phyloP scores from a whole-genome alignment of 2,797 vertebrate species.

The Pyrrhura leucotis region DNA sequence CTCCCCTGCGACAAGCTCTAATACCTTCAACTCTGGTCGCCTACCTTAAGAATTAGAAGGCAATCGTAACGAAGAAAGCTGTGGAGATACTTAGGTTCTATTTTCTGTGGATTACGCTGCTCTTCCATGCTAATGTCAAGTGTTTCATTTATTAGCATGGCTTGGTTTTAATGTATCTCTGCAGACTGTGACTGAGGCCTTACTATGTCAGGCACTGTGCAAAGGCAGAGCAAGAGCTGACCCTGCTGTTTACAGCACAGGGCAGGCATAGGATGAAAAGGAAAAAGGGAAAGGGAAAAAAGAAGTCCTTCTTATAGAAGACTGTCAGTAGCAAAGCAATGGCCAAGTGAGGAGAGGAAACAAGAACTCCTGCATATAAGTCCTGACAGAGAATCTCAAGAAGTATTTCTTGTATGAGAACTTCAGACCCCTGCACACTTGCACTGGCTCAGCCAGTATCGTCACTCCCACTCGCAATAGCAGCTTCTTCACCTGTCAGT shows the following conservation, averaged over 20 bases:
- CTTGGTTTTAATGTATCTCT: not conserved
- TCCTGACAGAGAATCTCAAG: not conserved
- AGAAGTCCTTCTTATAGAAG: not conserved
- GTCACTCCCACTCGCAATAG: not conserved
- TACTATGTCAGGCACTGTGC: fast-evolving
- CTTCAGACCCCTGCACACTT: not conserved
- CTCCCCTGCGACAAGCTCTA: not conserved
- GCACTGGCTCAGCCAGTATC: not conserved
- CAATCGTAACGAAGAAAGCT: not conserved
- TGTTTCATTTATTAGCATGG: not conserved
- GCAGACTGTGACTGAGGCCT: not conserved
- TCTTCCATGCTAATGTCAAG: not conserved
- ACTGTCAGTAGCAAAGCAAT: not conserved
- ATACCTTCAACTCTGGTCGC: not conserved
- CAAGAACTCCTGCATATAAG: not conserved
- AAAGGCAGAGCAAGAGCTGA: not conserved
- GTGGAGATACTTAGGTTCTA: not conserved
- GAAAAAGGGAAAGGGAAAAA: not conserved
- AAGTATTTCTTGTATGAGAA: not conserved
- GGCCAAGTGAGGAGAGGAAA: not conserved
- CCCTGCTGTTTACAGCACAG: not conserved
- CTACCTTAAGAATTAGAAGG: not conserved
- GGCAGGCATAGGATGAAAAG: not conserved
- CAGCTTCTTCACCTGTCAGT: not conserved
- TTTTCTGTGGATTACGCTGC: not conserved